Percentiles rank a stretch among this genome's conserved stretches.
Conservation (phyloP, 2,113 vertebrate genomes). For the Istiophorus platypterus region DNA sequence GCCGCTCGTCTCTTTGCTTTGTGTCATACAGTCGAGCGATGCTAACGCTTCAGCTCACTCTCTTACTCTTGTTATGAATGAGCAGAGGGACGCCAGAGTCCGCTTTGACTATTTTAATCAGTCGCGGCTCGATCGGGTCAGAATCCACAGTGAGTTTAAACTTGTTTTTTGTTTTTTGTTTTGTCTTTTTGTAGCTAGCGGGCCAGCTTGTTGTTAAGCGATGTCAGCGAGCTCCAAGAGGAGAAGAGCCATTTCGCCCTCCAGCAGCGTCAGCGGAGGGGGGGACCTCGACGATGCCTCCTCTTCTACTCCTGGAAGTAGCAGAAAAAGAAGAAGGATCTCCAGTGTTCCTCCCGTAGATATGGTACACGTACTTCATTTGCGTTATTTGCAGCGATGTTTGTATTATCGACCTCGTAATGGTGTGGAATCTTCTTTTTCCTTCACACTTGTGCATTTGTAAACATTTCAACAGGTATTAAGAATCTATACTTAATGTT, state of each 20-base stretch:
- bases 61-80: neutral
- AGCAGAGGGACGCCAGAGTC: accelerated
- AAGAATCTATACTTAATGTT: neutral
- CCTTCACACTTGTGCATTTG: neutral
- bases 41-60: constrained; percentile 9
- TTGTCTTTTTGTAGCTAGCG: constrained; percentile 44
- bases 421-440: neutral
- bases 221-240: constrained; percentile 91
- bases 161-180: neutral
- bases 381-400: neutral
- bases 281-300: constrained; percentile 94
- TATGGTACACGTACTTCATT: constrained; percentile 84
- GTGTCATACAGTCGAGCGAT: constrained; percentile 55
- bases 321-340: constrained; percentile 91
- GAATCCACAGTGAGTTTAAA: neutral
- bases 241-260: constrained; percentile 96
- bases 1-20: constrained; percentile 59
- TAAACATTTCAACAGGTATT: neutral
- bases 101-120: neutral
- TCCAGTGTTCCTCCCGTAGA: constrained; percentile 93
- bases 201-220: constrained; percentile 57
- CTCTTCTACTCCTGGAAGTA: constrained; percentile 90
- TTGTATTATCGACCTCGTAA: neutral
- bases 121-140: accelerated
- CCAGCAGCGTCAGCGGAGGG: constrained; percentile 93